These are phyloP conservation scores for Lacanobia wlatinum DNA, from an alignment of 2,888 invertebrate species.

Conservation along the genomic window DNA sequence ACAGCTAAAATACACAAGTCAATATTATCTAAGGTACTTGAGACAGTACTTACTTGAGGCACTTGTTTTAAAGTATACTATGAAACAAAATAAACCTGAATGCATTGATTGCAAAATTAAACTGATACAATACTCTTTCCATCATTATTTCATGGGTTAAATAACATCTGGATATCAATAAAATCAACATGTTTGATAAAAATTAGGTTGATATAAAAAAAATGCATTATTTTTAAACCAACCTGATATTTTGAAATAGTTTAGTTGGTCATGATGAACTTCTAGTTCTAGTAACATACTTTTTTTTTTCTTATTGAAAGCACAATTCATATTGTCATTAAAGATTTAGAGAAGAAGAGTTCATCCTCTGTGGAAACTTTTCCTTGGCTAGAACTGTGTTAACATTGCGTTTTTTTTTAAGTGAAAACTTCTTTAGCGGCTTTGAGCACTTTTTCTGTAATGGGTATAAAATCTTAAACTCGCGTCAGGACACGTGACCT, in stretches of 20 bases:
- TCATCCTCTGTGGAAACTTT: too few species aligned
- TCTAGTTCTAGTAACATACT: background rate
- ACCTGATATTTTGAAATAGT: constrained; percentile 13
- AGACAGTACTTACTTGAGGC: background rate
- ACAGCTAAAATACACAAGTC: too few species aligned
- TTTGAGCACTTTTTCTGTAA: too few species aligned
- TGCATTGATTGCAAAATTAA: background rate
- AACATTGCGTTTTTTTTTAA: too few species aligned
- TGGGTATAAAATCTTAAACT: too few species aligned
- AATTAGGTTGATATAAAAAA: too few species aligned
- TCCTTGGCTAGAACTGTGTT: too few species aligned
- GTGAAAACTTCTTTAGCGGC: too few species aligned
- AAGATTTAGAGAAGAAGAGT: too few species aligned
- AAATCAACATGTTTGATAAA: constrained; percentile 8
- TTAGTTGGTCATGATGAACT: constrained; percentile 26
- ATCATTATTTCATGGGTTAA: constrained; percentile 13
- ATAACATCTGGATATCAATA: constrained; percentile 35
- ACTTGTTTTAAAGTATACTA: constrained; percentile 4
- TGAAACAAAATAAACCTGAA: constrained; percentile 15
- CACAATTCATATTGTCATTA: too few species aligned
- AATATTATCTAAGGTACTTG: background rate
- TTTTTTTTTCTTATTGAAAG: background rate
- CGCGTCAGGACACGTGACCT: too few species aligned
- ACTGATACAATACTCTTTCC: constrained; percentile 10
- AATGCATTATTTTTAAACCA: background rate